Conservation (phyloP, 2,113 vertebrate species). For the Pelecanoides urinatrix region DNA sequence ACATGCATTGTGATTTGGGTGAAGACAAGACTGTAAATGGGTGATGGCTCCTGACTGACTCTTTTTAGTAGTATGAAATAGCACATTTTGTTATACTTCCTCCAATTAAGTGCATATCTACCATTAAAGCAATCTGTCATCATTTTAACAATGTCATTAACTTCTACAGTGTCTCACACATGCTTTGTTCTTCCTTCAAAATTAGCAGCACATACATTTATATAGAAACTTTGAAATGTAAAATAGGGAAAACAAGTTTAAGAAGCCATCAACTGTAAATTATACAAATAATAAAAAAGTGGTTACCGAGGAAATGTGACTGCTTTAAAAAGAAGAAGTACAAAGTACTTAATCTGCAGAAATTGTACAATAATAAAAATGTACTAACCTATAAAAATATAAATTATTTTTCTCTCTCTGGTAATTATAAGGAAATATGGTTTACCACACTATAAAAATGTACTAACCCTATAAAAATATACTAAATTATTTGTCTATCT, state of each 20-base stretch:
- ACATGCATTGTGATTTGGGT: conserved; percentile 52
- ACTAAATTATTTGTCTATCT: conserved; percentile 71
- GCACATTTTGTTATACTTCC: conserved; percentile 72
- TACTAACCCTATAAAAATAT: conserved; percentile 66
- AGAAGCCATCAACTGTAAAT: conserved; percentile 63
- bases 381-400: conserved; percentile 70
- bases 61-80: conserved; percentile 69
- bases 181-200: conserved; percentile 74
- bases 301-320: conserved; percentile 38
- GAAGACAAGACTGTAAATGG: conserved; percentile 58
- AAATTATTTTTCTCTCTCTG: conserved; percentile 68
- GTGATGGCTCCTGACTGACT: conserved; percentile 69
- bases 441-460: conserved; percentile 70
- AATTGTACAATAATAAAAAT: conserved; percentile 70
- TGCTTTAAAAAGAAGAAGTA: conserved; percentile 61
- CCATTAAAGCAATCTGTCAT: conserved; percentile 77
- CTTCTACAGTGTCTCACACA: conserved; percentile 62
- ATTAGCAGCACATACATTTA: conserved; percentile 69
- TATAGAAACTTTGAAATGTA: conserved; percentile 62
- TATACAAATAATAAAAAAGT: conserved; percentile 72
- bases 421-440: conserved; percentile 73
- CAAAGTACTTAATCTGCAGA: conserved; percentile 61
- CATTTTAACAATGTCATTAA: conserved; percentile 75
- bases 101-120: conserved; percentile 73
- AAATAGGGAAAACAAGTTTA: conserved; percentile 69